Evolutionary conservation across 2,113 vertebrate genomes (phyloP).

Genomic region (Prionailurus bengalensis): DNA sequence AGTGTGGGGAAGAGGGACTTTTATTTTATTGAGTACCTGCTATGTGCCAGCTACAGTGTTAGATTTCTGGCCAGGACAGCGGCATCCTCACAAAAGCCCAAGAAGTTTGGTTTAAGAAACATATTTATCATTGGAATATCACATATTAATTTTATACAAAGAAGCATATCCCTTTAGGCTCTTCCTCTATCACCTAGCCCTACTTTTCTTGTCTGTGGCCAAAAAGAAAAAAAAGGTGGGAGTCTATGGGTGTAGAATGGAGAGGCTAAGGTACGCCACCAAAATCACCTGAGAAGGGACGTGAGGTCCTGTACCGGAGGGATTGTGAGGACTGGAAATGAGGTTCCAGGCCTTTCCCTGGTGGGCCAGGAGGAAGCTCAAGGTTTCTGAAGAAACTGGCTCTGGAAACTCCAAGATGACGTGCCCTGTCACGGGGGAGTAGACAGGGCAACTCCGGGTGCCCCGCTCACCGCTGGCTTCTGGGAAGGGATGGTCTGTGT

Average conservation of each 20-base stretch:
- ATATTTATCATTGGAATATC: neutral
- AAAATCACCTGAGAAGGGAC: neutral
- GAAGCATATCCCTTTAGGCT: neutral
- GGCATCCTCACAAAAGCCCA: neutral
- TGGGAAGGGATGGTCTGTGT: neutral
- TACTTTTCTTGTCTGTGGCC: neutral
- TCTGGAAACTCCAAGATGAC: neutral
- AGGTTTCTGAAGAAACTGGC: neutral
- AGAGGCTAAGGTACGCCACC: neutral
- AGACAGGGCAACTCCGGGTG: neutral
- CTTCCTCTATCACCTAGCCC: neutral
- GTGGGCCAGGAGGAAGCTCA: neutral
- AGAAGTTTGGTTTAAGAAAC: neutral
- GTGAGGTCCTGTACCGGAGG: neutral
- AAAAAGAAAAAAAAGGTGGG: neutral
- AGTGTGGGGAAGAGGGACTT: neutral
- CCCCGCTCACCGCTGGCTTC: neutral
- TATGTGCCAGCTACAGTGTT: neutral
- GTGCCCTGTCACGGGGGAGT: neutral
- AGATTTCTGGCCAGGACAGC: neutral
- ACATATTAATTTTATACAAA: neutral
- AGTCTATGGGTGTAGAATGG: rapidly evolving
- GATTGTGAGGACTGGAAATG: neutral
- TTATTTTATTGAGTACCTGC: neutral
- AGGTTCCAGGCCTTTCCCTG: neutral